A percentile compares a stretch with the other conserved stretches of the same genome.
phyloP scores from a whole-genome alignment of 37 sponge, comb jelly and placozoan species.

The Beroe forskalii region DNA sequence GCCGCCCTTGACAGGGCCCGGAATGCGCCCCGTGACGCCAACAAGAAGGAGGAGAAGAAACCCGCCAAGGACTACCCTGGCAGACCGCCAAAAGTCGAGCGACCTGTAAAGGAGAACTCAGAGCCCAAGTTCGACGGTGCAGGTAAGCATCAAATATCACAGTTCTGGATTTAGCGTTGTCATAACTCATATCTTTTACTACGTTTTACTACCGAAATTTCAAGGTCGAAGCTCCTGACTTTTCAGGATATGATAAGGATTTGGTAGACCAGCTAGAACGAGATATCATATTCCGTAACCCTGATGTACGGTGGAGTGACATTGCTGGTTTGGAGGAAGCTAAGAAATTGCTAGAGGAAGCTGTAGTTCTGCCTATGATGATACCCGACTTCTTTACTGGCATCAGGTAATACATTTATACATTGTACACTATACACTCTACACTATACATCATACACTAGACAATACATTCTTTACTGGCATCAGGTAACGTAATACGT shows the following conservation, averaged over 20 bases:
- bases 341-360: conserved; percentile 93
- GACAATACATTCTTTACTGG: no score
- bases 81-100: conserved; percentile 33
- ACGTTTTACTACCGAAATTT: no score
- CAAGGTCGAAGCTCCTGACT: no score
- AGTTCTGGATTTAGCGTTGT: no score
- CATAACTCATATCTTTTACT: no score
- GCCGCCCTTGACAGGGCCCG: background rate
- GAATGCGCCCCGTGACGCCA: background rate
- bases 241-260: conserved; percentile 91
- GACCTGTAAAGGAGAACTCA: conserved; percentile 19
- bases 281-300: conserved; percentile 88
- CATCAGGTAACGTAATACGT: no score
- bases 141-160: background rate
- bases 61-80: conserved; percentile 58
- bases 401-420: no score
- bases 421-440: no score
- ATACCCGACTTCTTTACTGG: conserved; percentile 98
- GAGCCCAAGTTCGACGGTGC: conserved; percentile 56
- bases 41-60: conserved; percentile 1
- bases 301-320: conserved; percentile 91
- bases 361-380: conserved; percentile 92
- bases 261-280: conserved; percentile 89
- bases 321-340: conserved; percentile 95
- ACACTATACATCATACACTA: no score